Evolutionary conservation across 2,113 vertebrate genomes (phyloP).

Genomic region (Antigone vipio): DNA sequence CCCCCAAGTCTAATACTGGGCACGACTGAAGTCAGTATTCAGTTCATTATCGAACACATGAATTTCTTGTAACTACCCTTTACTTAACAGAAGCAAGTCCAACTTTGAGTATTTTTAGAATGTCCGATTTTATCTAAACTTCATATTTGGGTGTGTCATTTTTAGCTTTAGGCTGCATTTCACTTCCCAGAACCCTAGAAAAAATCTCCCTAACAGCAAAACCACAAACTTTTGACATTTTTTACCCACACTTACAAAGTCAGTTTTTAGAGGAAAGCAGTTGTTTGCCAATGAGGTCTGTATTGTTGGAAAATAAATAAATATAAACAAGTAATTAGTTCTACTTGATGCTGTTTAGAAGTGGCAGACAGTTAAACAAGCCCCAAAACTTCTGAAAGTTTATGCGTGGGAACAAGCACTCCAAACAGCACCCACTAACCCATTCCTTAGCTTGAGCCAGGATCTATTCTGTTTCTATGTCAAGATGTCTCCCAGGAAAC

Average conservation of each 20-base stretch:
- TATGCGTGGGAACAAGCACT: neutral
- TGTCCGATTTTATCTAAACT: neutral
- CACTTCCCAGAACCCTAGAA: neutral
- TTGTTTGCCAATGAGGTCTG: neutral
- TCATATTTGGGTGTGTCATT: neutral
- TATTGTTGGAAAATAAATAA: conserved; percentile 12
- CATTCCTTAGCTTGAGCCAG: neutral
- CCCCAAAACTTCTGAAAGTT: neutral
- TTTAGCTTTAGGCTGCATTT: conserved; percentile 3
- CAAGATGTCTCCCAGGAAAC: neutral
- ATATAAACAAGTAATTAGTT: conserved; percentile 14
- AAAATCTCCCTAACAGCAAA: neutral
- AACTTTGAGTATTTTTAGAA: conserved; percentile 30
- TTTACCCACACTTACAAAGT: neutral
- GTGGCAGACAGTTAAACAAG: neutral
- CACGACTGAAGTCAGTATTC: neutral
- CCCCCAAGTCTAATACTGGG: neutral
- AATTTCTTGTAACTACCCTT: neutral
- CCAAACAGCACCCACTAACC: neutral
- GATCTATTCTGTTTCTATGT: neutral
- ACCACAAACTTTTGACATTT: neutral
- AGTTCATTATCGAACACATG: neutral
- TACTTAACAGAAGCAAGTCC: neutral
- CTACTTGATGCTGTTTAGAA: conserved; percentile 21
- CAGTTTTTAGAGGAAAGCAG: neutral